A percentile compares a stretch with the other conserved stretches of the same genome.
These are phyloP conservation scores for Lasius fuliginosus DNA, from an alignment of 2,888 invertebrate species.

Conservation along the genomic window DNA sequence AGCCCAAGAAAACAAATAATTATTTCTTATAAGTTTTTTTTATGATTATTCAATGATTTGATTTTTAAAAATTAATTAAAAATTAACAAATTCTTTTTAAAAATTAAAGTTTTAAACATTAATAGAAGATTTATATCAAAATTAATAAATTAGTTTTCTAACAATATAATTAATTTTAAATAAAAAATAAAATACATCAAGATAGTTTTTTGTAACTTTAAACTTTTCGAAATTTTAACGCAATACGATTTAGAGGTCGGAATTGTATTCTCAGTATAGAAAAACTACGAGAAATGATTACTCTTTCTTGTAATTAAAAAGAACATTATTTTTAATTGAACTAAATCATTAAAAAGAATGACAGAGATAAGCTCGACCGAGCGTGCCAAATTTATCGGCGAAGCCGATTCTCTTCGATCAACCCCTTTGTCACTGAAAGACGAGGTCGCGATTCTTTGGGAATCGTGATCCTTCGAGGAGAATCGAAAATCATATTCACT, in stretches of 20 bases:
- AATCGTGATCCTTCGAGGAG: background rate
- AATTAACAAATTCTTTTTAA: no score
- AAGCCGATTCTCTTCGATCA: background rate
- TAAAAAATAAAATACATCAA: background rate
- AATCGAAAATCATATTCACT: constrained; percentile 9
- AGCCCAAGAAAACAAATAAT: no score
- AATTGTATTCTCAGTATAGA: background rate
- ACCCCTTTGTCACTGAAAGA: background rate
- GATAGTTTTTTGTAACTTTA: background rate
- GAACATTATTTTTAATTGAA: background rate
- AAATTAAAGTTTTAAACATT: background rate
- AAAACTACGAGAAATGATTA: no score
- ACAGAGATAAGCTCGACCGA: background rate
- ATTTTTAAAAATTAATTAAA: no score
- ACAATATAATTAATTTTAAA: background rate
- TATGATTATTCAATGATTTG: no score
- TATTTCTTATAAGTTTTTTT: no score
- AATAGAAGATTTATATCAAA: background rate
- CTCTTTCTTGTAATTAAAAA: background rate
- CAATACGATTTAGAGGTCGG: background rate
- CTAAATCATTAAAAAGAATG: background rate
- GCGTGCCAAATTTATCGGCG: background rate
- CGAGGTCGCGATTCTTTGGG: background rate
- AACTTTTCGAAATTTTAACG: background rate
- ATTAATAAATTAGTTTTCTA: background rate